Conservation (phyloP, 2,113 vertebrate genomes). For the Onychostruthus taczanowskii region DNA sequence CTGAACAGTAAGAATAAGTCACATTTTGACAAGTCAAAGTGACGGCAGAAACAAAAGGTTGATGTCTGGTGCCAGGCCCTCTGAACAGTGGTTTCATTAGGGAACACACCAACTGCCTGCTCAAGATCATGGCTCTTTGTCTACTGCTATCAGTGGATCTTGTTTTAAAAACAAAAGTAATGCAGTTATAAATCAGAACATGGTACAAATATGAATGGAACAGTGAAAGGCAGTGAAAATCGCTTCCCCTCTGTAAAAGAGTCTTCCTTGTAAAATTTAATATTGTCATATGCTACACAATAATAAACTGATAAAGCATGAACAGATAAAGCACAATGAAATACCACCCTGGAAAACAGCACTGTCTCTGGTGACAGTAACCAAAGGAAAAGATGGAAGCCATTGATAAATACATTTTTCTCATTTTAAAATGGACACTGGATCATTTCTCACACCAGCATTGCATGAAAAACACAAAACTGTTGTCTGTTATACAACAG, state of each 20-base stretch:
- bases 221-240: background rate
- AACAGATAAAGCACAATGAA: conserved; percentile 33
- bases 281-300: background rate
- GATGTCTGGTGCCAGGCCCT: background rate
- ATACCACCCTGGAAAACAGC: background rate
- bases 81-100: background rate
- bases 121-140: background rate
- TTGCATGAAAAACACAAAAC: background rate
- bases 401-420: background rate
- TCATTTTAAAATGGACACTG: background rate
- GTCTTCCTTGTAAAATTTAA: background rate
- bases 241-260: background rate
- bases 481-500: background rate
- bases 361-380: background rate
- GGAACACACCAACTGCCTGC: background rate
- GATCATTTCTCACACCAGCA: background rate
- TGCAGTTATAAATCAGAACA: background rate
- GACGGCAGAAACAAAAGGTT: background rate
- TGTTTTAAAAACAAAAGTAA: background rate
- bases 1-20: background rate
- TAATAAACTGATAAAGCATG: conserved; percentile 4
- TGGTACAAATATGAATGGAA: background rate
- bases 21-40: background rate
- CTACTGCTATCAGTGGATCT: background rate
- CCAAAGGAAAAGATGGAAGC: background rate